A percentile compares a stretch with the other conserved stretches of the same genome.
Evolutionary conservation across 1,140 invertebrate genomes (phyloP).

Genomic region (Lanistes nyassanus): DNA sequence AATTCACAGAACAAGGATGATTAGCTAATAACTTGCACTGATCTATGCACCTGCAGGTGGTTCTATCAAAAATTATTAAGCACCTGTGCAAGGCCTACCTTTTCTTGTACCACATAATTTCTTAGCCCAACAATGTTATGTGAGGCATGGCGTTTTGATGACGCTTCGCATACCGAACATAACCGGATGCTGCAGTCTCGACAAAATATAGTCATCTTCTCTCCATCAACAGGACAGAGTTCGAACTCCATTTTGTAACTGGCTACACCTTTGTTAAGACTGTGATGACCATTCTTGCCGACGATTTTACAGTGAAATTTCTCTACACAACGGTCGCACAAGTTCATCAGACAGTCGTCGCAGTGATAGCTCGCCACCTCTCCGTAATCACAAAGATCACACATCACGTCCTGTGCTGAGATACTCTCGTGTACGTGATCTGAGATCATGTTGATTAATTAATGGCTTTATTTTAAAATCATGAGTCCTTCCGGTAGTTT

Average conservation of each 20-base stretch:
- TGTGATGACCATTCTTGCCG: neutral
- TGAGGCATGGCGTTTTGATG: neutral
- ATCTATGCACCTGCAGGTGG: too few species aligned
- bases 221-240: slow-evolving; percentile 11
- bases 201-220: slow-evolving; percentile 18
- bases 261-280: neutral
- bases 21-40: too few species aligned
- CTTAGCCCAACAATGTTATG: neutral
- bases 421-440: too few species aligned
- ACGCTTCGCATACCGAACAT: slow-evolving; percentile 11
- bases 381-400: slow-evolving; percentile 6
- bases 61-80: too few species aligned
- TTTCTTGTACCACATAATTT: slow-evolving; percentile 2
- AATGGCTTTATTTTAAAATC: too few species aligned
- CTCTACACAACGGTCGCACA: slow-evolving; percentile 18
- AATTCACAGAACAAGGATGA: too few species aligned
- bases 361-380: slow-evolving; percentile 9
- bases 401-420: neutral
- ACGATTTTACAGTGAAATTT: neutral
- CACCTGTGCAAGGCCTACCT: too few species aligned
- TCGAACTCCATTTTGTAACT: slow-evolving; percentile 5
- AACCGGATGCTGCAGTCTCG: neutral
- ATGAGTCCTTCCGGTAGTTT: too few species aligned
- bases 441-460: too few species aligned
- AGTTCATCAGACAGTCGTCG: slow-evolving; percentile 14